These are phyloP conservation scores for Tetrao urogallus DNA, from an alignment of 2,113 vertebrate species.

Conservation along the genomic window DNA sequence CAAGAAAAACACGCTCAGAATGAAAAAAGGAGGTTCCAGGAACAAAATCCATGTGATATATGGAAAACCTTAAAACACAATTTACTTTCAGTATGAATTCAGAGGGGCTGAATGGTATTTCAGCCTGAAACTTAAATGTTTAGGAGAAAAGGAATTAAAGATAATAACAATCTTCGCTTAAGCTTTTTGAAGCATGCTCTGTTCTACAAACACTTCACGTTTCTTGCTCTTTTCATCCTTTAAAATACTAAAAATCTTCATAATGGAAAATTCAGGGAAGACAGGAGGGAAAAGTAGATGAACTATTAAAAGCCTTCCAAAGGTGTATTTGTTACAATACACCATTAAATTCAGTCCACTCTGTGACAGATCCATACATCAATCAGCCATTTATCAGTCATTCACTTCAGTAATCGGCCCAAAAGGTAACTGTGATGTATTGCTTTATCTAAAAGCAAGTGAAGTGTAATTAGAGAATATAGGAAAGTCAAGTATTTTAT, in stretches of 20 bases:
- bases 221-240: background rate
- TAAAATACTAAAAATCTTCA: background rate
- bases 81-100: background rate
- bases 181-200: background rate
- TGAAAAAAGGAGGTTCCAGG: background rate
- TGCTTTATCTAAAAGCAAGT: background rate
- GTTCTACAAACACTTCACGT: background rate
- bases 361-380: background rate
- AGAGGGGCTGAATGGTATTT: background rate
- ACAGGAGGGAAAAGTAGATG: background rate
- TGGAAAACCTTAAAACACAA: background rate
- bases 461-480: background rate
- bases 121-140: background rate
- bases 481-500: background rate
- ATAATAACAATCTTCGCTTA: background rate
- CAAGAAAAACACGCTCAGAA: background rate
- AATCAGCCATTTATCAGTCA: background rate
- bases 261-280: background rate
- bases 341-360: background rate
- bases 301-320: background rate
- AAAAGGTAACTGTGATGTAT: background rate
- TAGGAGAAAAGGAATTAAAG: background rate
- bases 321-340: background rate
- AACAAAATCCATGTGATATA: background rate
- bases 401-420: background rate